phyloP scores from a whole-genome alignment of 2,888 invertebrate genomes.

The Acanthosoma haemorrhoidale region DNA sequence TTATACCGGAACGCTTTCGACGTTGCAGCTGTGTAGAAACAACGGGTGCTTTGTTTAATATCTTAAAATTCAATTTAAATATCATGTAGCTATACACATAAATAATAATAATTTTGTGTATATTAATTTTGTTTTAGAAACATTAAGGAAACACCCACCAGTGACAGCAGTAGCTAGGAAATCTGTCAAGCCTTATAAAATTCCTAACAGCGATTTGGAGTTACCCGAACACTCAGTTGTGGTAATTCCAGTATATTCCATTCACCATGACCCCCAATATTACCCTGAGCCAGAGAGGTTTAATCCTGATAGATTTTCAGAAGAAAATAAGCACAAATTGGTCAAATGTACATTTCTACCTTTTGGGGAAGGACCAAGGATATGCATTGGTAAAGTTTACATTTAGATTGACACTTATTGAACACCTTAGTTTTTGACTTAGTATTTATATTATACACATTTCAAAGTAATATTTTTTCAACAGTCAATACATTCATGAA shows the following conservation, averaged over 20 bases:
- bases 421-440: too few relatives aligned
- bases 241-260: constrained; percentile 53
- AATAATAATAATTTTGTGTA: too few relatives aligned
- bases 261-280: constrained; percentile 57
- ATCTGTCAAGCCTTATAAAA: constrained; percentile 44
- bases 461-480: too few relatives aligned
- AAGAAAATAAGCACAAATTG: constrained; percentile 51
- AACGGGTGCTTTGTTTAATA: too few relatives aligned
- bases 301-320: constrained; percentile 56
- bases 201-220: constrained; percentile 38
- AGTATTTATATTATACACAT: too few relatives aligned
- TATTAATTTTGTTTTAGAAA: constrained; percentile 38
- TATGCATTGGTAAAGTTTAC: constrained; percentile 56
- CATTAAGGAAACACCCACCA: constrained; percentile 46
- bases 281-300: constrained; percentile 59
- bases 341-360: constrained; percentile 54
- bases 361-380: constrained; percentile 55
- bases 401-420: too few relatives aligned
- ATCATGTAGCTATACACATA: too few relatives aligned
- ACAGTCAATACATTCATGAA: constrained; percentile 24
- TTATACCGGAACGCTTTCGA: too few relatives aligned
- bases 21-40: too few relatives aligned
- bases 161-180: constrained; percentile 45
- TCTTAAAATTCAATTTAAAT: too few relatives aligned
- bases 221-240: constrained; percentile 45